Evolutionary conservation across 1,140 invertebrate genomes (phyloP).

Genomic region (Drosophila nannoptera): DNA sequence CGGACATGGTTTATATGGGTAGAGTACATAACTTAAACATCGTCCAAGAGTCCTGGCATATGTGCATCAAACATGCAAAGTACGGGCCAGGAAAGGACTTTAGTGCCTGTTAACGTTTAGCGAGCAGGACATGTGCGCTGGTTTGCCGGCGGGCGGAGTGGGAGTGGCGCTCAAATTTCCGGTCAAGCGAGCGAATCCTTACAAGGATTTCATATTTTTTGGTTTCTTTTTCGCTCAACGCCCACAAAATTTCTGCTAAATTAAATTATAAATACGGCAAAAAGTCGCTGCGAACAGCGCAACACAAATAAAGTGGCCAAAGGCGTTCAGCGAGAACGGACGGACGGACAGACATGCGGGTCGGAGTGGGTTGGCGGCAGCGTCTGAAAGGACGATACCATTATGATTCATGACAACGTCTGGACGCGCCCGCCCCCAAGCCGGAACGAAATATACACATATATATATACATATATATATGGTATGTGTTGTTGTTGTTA

Average conservation of each 20-base stretch:
- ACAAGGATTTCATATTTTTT: constrained; percentile 48
- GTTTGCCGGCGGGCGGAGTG: background rate
- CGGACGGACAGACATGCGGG: background rate
- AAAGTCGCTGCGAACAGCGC: constrained; percentile 56
- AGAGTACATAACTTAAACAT: constrained; percentile 62
- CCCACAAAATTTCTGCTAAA: constrained; percentile 77
- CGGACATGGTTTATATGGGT: constrained; percentile 51
- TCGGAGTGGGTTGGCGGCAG: constrained; percentile 9
- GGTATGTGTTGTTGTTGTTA: constrained; percentile 3
- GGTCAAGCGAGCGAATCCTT: constrained; percentile 72
- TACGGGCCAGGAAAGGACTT: constrained; percentile 33
- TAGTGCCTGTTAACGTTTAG: constrained; percentile 33
- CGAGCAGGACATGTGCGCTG: background rate
- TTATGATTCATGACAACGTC: constrained; percentile 72
- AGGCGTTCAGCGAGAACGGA: constrained; percentile 14
- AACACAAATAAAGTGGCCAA: constrained; percentile 56
- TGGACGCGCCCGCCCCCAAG: constrained; percentile 24
- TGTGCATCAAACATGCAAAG: constrained; percentile 76
- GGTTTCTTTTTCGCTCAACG: constrained; percentile 54
- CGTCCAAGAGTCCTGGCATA: constrained; percentile 47
- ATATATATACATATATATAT: too few species aligned
- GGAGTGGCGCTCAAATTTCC: constrained; percentile 73
- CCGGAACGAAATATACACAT: background rate
- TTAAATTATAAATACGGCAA: constrained; percentile 76
- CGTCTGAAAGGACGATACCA: constrained; percentile 31